Evolutionary conservation across 2,888 invertebrate species (phyloP), one percentile per base, ranked within the genome.

Genomic region (Melinaea marsaeus): DNA sequence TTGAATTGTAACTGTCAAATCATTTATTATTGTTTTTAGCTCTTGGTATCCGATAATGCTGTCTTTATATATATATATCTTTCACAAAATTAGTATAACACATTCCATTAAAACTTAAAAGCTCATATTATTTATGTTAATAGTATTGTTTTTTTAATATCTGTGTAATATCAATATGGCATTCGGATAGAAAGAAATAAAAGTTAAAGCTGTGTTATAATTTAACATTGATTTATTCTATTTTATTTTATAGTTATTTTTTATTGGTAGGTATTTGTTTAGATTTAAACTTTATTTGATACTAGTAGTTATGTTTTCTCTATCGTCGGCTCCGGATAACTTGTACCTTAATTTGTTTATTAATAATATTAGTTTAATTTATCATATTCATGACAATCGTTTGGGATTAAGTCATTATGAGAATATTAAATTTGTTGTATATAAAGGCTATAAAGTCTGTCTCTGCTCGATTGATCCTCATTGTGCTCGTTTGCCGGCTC

Each of bases 181-280:
- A 22, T 22, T 22, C 22, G 22, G 22, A 22, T 22, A 22, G 22
- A 22, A 22, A 77, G 79, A 79, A 82, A 85, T 80, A 84, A 83
- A 83, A 81, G 82, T 80, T 79, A 86, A 85, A 88, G 86, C 89
- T 90, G 90, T 90, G 88, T 88, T 90, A 90, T 88, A 86, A 88
- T 86, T 86, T 89, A 87, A 89, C 88, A 86, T 86, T 88, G 89
- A 88, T 88, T 84, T 88, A 88, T 85, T 87, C 86, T 88, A 86
- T 88, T 89, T 89, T 89, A 88, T 89, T 90, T 90, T 84, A 83
- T 90, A 90, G 87, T 86, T 88, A 88, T 88, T 87, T 83, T 89
- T 90, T 90, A 88, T 85, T 84, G 76, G 69, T 89, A 89, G 85
- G 88, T 79, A 75, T 22, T 22, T 77, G 87, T 90, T 90, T 90